Evolutionary conservation across 2,113 vertebrate genomes (phyloP), one percentile per base, ranked within the genome.

Genomic region (Mobula hypostoma): DNA sequence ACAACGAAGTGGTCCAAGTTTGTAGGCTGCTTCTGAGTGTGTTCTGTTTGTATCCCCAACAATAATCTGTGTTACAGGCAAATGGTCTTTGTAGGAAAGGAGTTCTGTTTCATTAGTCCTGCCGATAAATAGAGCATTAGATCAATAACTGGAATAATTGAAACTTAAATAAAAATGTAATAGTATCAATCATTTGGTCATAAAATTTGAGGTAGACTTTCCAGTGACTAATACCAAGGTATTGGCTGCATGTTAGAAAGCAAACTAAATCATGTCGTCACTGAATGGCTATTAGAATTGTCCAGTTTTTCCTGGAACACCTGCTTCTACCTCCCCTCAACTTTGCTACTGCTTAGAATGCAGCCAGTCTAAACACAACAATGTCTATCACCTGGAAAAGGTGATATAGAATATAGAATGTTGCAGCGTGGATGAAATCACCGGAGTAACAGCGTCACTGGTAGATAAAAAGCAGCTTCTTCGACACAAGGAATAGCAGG

Each of bases 21-120:
- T 97, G 94, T 98, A 99, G 79, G 97, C 97, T 6, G 97, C 98
- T 95, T 99, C 98, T 0, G 98, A 99, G 72, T 96, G 97, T 0
- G 97, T 96, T 36, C 98, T 97, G 74, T 96, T 96, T n/a, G 97
- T 96, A 76, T 99, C 98, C 32, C 98, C 97, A 94, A 99, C 96
- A 91, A 98, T 97, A 87, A 99, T 96, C 94, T 96, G 96, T 56
- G 97, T 97, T 66, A 99, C 97, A 0, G 98, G 98, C 63, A 99
- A 96, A 94, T 97, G 97, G 29, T 98, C 98, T 95, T 99, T 99
- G 91, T 98, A 98, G 90, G 98, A 97, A 63, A 99, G 96, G 56
- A 98, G 95, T 87, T 98, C 98, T 0, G 97, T 98, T 94, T 99
- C 98, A 94, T 97, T 98, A 15, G 96, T 95, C 98, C 98, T 99